A percentile compares a stretch with the other conserved stretches of the same genome.
phyloP scores from a whole-genome alignment of 1,140 invertebrate species.

The Dinothrombium tinctorium region DNA sequence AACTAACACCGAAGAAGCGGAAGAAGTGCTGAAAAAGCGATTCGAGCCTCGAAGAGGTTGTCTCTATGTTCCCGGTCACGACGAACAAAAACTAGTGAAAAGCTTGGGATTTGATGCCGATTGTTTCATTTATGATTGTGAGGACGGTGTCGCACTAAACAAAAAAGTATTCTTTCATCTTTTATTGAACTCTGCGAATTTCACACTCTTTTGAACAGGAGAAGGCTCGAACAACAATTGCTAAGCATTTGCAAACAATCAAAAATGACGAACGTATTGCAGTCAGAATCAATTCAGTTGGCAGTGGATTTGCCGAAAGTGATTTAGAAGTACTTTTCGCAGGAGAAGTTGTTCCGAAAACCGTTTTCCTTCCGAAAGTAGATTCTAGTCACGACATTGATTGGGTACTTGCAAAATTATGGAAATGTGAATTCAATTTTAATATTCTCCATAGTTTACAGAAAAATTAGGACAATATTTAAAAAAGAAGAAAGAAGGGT shows the following conservation, averaged over 20 bases:
- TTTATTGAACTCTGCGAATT: constrained; percentile 1
- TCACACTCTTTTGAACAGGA: constrained; percentile 22
- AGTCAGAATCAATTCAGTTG: constrained; percentile 37
- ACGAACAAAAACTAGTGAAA: constrained; percentile 35
- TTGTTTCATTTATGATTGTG: constrained; percentile 41
- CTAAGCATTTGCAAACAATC: constrained; percentile 23
- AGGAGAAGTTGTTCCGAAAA: constrained; percentile 27
- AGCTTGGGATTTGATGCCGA: constrained; percentile 28
- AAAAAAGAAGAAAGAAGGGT: too few relatives aligned
- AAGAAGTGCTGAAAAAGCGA: constrained; percentile 20
- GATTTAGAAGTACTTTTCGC: constrained; percentile 31
- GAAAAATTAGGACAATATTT: too few relatives aligned
- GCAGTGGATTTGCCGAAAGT: constrained; percentile 31
- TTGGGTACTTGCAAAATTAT: constrained; percentile 20
- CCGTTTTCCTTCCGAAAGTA: constrained; percentile 39
- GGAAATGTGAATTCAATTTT: background rate
- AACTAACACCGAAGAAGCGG: too few relatives aligned
- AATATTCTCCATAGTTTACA: background rate
- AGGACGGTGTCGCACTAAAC: constrained; percentile 43
- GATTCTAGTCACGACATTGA: constrained; percentile 27
- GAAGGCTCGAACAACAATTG: constrained; percentile 29
- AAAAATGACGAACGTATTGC: constrained; percentile 20
- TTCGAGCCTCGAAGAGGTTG: constrained; percentile 35
- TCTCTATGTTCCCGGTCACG: constrained; percentile 42
- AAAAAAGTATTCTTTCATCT: constrained; percentile 26